A percentile compares a stretch with the other conserved stretches of the same genome.
Evolutionary conservation across 2,113 vertebrate species (phyloP).

Genomic region (Oncorhynchus keta): DNA sequence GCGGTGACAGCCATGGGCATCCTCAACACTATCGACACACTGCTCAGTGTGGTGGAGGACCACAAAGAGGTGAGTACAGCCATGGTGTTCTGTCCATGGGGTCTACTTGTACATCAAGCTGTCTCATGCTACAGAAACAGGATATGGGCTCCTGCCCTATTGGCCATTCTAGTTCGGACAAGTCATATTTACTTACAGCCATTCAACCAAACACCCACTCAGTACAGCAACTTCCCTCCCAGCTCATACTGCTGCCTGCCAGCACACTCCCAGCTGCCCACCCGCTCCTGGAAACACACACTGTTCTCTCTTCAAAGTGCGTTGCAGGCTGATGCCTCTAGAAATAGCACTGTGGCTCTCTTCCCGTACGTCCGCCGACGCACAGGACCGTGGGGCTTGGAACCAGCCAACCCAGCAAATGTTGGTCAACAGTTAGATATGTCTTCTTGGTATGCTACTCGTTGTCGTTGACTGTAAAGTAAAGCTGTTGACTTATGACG

Average conservation of each 20-base stretch:
- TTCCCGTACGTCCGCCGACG: slow-evolving; percentile 45
- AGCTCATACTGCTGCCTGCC: slow-evolving; percentile 49
- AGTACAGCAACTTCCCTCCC: slow-evolving; percentile 6
- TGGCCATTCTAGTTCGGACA: too few species aligned
- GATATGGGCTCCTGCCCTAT: too few species aligned
- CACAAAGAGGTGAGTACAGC: slow-evolving; percentile 89
- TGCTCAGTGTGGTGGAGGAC: slow-evolving; percentile 98
- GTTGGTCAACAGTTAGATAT: slow-evolving; percentile 7
- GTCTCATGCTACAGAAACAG: too few species aligned
- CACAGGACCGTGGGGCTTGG: slow-evolving; percentile 20
- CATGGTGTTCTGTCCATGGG: too few species aligned
- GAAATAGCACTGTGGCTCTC: slow-evolving; percentile 53
- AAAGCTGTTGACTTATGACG: neutral
- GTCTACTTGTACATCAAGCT: too few species aligned
- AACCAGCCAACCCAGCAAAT: slow-evolving; percentile 20
- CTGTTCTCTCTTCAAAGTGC: slow-evolving; percentile 54
- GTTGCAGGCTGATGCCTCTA: slow-evolving; percentile 55
- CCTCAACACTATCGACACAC: slow-evolving; percentile 96
- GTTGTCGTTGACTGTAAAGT: neutral
- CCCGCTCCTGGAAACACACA: slow-evolving; percentile 55
- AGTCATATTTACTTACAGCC: neutral
- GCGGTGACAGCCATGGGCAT: slow-evolving; percentile 99
- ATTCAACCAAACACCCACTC: slow-evolving; percentile 25
- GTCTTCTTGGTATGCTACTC: neutral
- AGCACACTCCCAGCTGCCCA: slow-evolving; percentile 65